Conservation (phyloP, 2,888 invertebrate species). For the Cryptocephalus moraei region DNA sequence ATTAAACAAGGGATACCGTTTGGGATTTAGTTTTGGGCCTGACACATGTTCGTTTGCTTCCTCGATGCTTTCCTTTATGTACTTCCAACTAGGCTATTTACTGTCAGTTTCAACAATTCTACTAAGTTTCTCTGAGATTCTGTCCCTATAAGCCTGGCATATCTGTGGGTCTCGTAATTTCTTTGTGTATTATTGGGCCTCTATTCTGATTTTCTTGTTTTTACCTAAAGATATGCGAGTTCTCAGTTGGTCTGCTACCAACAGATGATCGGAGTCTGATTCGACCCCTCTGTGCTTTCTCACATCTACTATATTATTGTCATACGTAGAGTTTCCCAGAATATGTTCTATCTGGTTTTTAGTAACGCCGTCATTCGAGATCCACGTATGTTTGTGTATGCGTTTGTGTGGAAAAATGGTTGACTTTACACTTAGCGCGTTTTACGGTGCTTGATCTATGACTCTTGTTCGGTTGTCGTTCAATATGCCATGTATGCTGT, state of each 20-base stretch:
- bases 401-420: too few relatives aligned
- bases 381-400: too few relatives aligned
- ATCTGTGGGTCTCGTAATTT: too few relatives aligned
- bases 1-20: background rate
- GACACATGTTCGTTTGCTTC: too few relatives aligned
- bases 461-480: too few relatives aligned
- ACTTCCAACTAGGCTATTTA: background rate
- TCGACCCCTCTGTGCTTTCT: background rate
- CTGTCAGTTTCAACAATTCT: background rate
- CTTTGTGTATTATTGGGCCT: background rate
- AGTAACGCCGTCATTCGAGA: too few relatives aligned
- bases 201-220: background rate
- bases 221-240: background rate
- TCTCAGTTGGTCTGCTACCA: background rate
- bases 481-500: too few relatives aligned
- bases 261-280: background rate
- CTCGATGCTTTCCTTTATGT: background rate
- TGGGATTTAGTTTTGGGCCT: too few relatives aligned
- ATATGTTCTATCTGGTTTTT: background rate
- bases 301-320: background rate
- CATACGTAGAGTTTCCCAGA: background rate
- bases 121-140: background rate
- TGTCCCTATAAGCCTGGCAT: background rate
- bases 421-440: too few relatives aligned
- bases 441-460: too few relatives aligned